A percentile compares a stretch with the other conserved stretches of the same genome.
Conservation (phyloP, 1,140 invertebrate species). For the Bursaphelenchus mucronatus region DNA sequence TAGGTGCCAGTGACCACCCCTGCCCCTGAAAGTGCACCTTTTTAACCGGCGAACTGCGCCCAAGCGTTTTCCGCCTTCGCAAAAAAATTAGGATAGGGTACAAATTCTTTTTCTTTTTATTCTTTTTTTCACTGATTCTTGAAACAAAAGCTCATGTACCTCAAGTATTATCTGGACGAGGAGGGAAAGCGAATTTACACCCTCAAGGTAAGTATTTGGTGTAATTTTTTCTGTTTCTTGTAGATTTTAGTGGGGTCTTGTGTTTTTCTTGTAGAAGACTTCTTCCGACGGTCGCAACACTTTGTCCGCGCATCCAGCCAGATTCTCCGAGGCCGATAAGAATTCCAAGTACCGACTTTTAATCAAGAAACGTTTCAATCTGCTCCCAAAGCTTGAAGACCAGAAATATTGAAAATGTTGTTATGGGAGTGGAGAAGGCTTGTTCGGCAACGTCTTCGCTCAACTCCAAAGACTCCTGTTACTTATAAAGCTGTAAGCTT, state of each 20-base stretch:
- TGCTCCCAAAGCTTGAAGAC: constrained; percentile 80
- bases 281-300: constrained; percentile 75
- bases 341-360: constrained; percentile 82
- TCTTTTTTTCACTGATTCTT: too few relatives aligned
- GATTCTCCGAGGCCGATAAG: constrained; percentile 91
- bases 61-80: too few relatives aligned
- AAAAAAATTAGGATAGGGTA: too few relatives aligned
- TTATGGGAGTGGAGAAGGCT: constrained; percentile 41
- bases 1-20: too few relatives aligned
- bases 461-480: constrained; percentile 1
- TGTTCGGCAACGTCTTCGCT: constrained; percentile 38
- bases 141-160: constrained; percentile 60
- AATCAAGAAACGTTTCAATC: constrained; percentile 81
- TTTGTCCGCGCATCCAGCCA: constrained; percentile 82
- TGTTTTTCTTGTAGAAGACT: constrained; percentile 20
- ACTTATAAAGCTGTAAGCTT: constrained; percentile 23
- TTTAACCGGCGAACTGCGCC: too few relatives aligned
- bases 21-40: too few relatives aligned
- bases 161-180: constrained; percentile 64
- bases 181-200: constrained; percentile 65
- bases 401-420: constrained; percentile 67
- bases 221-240: neutral
- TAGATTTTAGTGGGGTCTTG: neutral
- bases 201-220: constrained; percentile 61
- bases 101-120: too few relatives aligned